Conservation (phyloP, 2,113 vertebrate species). For the Phalacrocorax pelagicus region DNA sequence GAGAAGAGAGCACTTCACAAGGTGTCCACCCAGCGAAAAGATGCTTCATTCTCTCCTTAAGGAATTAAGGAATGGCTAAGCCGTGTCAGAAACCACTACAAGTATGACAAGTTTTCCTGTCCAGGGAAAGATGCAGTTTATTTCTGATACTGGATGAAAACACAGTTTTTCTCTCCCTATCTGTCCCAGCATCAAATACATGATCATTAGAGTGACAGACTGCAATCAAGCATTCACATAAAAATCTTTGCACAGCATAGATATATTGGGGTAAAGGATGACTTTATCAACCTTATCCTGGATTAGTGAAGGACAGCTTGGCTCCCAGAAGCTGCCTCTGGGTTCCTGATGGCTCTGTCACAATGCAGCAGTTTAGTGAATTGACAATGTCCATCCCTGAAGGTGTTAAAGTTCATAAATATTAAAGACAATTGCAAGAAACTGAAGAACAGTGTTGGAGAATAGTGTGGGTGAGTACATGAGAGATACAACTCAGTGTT, state of each 20-base stretch:
- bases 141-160: not conserved
- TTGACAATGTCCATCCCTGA: not conserved
- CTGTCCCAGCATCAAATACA: not conserved
- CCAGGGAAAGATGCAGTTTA: not conserved
- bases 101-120: not conserved
- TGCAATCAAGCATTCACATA: not conserved
- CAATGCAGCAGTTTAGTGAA: not conserved
- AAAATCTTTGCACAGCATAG: not conserved
- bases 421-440: not conserved
- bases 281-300: not conserved
- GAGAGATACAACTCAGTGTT: not conserved
- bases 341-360: not conserved
- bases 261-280: not conserved
- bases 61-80: not conserved
- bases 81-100: not conserved
- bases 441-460: not conserved
- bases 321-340: not conserved
- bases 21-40: not conserved
- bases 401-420: not conserved
- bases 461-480: not conserved
- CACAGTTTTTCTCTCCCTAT: not conserved
- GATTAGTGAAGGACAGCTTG: not conserved
- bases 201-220: not conserved
- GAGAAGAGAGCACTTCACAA: not conserved
- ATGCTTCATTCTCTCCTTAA: not conserved